Conservation (phyloP, 2,113 vertebrate genomes). For the Holacanthus passer region DNA sequence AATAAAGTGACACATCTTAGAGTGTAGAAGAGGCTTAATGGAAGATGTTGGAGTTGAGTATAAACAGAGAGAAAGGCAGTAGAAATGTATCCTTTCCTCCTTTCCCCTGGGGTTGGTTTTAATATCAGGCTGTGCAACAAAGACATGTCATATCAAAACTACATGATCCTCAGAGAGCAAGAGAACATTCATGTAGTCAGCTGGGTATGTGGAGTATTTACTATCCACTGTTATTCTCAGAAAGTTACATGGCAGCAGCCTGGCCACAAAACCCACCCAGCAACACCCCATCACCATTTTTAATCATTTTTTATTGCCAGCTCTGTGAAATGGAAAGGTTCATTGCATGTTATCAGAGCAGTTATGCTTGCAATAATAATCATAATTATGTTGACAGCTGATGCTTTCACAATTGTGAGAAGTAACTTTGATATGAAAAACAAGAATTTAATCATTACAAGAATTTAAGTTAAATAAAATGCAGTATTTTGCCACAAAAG, state of each 20-base stretch:
- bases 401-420: not conserved
- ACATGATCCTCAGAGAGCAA: slow-evolving; percentile 17
- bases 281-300: not conserved
- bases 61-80: not conserved
- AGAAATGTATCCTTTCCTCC: slow-evolving; percentile 10
- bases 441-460: not conserved
- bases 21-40: not conserved
- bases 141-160: slow-evolving; percentile 22
- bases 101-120: not conserved
- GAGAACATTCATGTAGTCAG: not conserved
- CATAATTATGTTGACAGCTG: not conserved
- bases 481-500: not conserved
- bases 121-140: slow-evolving; percentile 25
- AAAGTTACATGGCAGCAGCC: not conserved
- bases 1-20: slow-evolving; percentile 2
- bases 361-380: slow-evolving; percentile 9
- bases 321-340: slow-evolving; percentile 12
- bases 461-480: not conserved
- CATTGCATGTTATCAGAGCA: not conserved
- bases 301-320: slow-evolving; percentile 29
- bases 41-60: not conserved
- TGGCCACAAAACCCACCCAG: not conserved
- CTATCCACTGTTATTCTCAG: not conserved
- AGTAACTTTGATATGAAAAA: not conserved
- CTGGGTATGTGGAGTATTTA: slow-evolving; percentile 4